Base-by-base conservation (phyloP, 2,113 vertebrate genomes). In the Dascyllus trimaculatus region DNA sequence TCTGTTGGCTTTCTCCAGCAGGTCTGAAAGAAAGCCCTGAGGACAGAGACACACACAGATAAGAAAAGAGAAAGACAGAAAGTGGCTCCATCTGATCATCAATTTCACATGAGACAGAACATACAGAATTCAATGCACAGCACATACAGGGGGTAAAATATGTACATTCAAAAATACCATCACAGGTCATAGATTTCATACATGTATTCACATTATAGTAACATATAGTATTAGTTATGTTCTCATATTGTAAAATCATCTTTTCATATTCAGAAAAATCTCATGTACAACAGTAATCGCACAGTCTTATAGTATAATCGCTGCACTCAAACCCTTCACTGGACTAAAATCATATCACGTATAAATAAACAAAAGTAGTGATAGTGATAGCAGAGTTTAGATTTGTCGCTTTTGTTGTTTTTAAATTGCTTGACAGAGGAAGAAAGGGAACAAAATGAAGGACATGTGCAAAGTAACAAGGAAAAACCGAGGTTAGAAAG, bases 1-100 rank as follows among this genome's bases (percentile, higher is more conserved):
- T 86, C 97, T 95, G 93, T 99, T 99, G 0, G 98, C 97, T 88
- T 99, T 99, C 93, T 97, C 95, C 90, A 99, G 94, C 90, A 99
- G 95, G 89, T 99, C 98, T 0, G 96, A 97, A 82, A 99, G 94
- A 89, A 99, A 99, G 11, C 96, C 97, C 98, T 99, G 89, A 45
- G 61, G 85, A 88, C 21, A 82, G 75, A 85, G 17, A 53, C 62
- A 70, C 22, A 64, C 13, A 49, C 53, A 29, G 14, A 67, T 51
- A 3, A 63, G 54, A 40, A 48, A 17, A 61, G 2, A 29, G 57
- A 40, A 66, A 17, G 15, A 51, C 0, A 49, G 48, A 17, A 49
- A 38, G 25, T 15, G 6, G 14, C 54, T 53, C 24, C 21, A n/a
- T 0, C 0, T 43, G 15, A 29, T 60, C 24, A 25, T 49, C 26